phyloP scores from a whole-genome alignment of 1,140 invertebrate genomes.

The Trichonephila inaurata region DNA sequence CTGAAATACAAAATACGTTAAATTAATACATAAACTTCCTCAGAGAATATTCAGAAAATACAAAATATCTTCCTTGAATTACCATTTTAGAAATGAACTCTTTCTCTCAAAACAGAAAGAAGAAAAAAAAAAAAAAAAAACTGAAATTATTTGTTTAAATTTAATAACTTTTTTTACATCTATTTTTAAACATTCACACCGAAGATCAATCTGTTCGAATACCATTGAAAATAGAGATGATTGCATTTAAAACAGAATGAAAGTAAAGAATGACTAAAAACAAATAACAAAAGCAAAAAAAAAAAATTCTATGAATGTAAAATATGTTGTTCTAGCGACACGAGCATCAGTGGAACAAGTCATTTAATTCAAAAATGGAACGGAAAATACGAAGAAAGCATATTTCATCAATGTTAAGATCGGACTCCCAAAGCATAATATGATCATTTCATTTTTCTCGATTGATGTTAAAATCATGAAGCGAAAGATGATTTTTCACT shows the following conservation, averaged over 20 bases:
- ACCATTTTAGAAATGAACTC: too few species aligned
- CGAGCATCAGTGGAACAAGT: neutral
- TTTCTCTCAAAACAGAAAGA: too few species aligned
- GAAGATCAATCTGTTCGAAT: neutral
- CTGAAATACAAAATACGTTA: too few species aligned
- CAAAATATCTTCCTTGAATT: too few species aligned
- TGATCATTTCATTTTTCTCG: neutral
- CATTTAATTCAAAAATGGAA: neutral
- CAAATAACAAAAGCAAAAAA: neutral
- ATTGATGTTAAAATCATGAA: neutral
- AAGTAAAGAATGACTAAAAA: neutral
- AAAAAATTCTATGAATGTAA: constrained; percentile 3
- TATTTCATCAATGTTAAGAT: too few species aligned
- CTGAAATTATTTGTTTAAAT: too few species aligned
- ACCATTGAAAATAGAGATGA: neutral
- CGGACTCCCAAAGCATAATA: neutral
- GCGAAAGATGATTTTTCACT: too few species aligned
- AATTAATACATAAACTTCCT: too few species aligned
- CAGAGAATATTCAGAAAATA: too few species aligned
- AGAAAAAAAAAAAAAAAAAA: too few species aligned
- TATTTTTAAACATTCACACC: neutral
- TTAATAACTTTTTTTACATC: too few species aligned
- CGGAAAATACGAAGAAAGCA: too few species aligned
- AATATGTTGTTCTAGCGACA: neutral
- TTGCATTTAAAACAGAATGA: neutral